Conservation (phyloP, 2,113 vertebrate species). For the Sciurus niger region DNA sequence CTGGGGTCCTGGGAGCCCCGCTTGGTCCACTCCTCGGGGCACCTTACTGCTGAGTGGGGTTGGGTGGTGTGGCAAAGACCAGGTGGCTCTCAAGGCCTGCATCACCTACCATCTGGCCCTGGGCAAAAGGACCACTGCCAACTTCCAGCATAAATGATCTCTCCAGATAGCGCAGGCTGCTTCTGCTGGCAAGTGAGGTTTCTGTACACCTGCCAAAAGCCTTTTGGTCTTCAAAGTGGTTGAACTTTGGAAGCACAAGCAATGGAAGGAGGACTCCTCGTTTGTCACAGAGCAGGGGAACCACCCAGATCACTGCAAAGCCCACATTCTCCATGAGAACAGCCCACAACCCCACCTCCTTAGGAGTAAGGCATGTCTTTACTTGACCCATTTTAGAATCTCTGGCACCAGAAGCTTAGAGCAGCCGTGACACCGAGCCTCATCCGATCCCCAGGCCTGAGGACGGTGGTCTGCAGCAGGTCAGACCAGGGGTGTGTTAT, state of each 20-base stretch:
- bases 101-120: background rate
- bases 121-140: background rate
- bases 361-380: background rate
- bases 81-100: background rate
- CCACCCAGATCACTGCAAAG: background rate
- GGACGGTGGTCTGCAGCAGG: background rate
- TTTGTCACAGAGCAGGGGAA: background rate
- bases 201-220: background rate
- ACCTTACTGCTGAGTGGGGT: background rate
- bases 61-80: background rate
- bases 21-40: too few species aligned
- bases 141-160: background rate
- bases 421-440: too few species aligned
- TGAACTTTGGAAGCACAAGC: background rate
- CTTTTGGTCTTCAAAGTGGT: background rate
- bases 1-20: background rate
- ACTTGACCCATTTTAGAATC: background rate
- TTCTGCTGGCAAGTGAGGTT: constrained; percentile 23
- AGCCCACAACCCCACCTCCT: background rate
- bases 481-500: background rate
- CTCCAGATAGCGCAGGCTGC: background rate
- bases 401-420: background rate
- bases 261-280: background rate
- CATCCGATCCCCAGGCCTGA: background rate
- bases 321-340: background rate